Base-by-base conservation (phyloP, 1,140 invertebrate genomes). In the Drosophila tropicalis region DNA sequence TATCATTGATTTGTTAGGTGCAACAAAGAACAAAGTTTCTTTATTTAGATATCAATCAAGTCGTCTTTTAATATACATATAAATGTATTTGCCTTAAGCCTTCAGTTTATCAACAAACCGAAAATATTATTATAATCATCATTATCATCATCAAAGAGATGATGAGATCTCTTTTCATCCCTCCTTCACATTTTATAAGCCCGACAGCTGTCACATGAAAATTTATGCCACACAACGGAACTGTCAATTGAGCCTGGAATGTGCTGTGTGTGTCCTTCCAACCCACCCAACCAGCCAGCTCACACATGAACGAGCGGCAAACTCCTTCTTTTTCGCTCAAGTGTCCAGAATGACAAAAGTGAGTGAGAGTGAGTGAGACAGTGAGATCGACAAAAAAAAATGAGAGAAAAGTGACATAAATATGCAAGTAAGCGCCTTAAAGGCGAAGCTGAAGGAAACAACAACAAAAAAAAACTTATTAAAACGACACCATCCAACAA, bases 351-450 rank as follows among this genome's bases (percentile, higher is more conserved):
- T 51, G 44, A 51, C 44, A 51, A 51, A 19, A 51, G 17, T 4
- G 17, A 51, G 44, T 22, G 44, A 22, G 17, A 51, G 44, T 22
- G 44, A 22, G 41, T 17, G 41, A 44, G n/a, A 17, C n/a, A 7
- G n/a, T 15, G n/a, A 44, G n/a, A 44, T 29, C 29, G 44, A 12
- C 22, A 5, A 19, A 51, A 17, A 22, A 22, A 19, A 51, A 22
- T 1, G 44, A 22, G 19, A 47, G 9, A 47, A 22, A 58, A 86
- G 81, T 75, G 81, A 85, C 81, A 86, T 85, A 85, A 86, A 85
- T 85, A 86, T 85, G 81, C 82, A 75, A 85, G 81, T 85, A 85
- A 85, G 81, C 83, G 80, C 71, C 79, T 85, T 85, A 85, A 85
- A 86, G 69, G 79, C 58, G 55, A 36, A 73, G 65, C 70, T 68